A percentile compares a stretch with the other conserved stretches of the same genome.
Evolutionary conservation across 2,113 vertebrate species (phyloP).

Genomic region (Peromyscus polionotus): DNA sequence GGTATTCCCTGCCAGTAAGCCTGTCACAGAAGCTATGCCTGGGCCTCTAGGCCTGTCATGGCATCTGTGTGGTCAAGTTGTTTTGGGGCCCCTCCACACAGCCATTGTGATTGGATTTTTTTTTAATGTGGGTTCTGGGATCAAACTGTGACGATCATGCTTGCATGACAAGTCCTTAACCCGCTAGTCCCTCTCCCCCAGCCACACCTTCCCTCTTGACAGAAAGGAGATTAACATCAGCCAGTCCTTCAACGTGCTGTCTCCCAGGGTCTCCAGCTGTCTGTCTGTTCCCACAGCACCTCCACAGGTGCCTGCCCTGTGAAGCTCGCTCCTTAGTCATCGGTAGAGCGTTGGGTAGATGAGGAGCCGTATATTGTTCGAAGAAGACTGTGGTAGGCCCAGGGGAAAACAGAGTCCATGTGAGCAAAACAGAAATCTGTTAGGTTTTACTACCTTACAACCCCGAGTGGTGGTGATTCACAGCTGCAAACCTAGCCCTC

Average conservation of each 20-base stretch:
- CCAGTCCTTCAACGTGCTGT: rapidly evolving
- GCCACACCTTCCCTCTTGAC: not conserved
- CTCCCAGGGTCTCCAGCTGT: rapidly evolving
- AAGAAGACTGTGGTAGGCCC: rapidly evolving
- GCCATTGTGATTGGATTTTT: not conserved
- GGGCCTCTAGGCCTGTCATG: too few relatives aligned
- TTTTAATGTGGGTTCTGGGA: not conserved
- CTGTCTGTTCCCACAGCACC: rapidly evolving
- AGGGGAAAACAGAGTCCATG: not conserved
- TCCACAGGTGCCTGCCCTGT: rapidly evolving
- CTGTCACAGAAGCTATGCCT: too few relatives aligned
- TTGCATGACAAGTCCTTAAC: not conserved
- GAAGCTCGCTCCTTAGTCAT: too few relatives aligned
- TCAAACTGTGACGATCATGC: not conserved
- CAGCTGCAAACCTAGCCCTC: not conserved
- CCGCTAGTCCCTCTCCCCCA: not conserved
- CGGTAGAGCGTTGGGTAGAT: not conserved
- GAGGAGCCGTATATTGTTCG: too few relatives aligned
- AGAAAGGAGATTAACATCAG: not conserved
- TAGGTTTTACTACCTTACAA: too few relatives aligned
- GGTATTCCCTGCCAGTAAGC: too few relatives aligned
- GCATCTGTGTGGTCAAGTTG: too few relatives aligned
- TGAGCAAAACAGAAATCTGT: not conserved
- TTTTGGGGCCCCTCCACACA: too few relatives aligned
- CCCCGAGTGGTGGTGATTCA: not conserved